A percentile compares a stretch with the other conserved stretches of the same genome.
phyloP scores from a whole-genome alignment of 2,888 invertebrate genomes.

The Drosophila longiperda region DNA sequence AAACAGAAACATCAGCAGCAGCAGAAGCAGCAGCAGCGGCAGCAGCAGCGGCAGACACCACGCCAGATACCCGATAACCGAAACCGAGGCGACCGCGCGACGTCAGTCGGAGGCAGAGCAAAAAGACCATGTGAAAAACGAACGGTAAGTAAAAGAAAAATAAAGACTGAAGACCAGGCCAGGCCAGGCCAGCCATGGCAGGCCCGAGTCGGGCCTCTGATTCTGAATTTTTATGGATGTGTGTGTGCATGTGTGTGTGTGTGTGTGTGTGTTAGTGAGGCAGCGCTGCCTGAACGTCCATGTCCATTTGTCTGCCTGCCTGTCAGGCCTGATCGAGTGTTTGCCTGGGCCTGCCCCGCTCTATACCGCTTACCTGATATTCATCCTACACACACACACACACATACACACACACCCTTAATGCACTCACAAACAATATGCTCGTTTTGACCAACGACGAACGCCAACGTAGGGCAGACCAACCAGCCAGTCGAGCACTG shows the following conservation, averaged over 20 bases:
- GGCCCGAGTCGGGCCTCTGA: slow-evolving; percentile 40
- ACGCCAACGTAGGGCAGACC: slow-evolving; percentile 49
- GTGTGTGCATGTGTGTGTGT: slow-evolving; percentile 10
- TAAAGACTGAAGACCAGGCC: slow-evolving; percentile 46
- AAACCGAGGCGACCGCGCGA: slow-evolving; percentile 53
- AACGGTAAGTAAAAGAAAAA: slow-evolving; percentile 58
- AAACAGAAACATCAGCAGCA: slow-evolving; percentile 5
- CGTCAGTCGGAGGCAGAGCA: slow-evolving; percentile 41
- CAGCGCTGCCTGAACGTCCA: slow-evolving; percentile 44
- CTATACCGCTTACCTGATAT: slow-evolving; percentile 48
- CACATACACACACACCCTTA: neutral
- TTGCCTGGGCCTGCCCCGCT: slow-evolving; percentile 46
- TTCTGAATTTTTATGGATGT: slow-evolving; percentile 9
- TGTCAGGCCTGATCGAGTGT: slow-evolving; percentile 49
- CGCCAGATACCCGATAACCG: slow-evolving; percentile 47
- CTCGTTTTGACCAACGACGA: slow-evolving; percentile 45
- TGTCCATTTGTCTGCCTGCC: slow-evolving; percentile 57
- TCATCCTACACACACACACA: slow-evolving; percentile 22
- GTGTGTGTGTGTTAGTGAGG: slow-evolving; percentile 28
- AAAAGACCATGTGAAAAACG: slow-evolving; percentile 62
- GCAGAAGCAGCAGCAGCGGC: neutral
- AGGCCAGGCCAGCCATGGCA: slow-evolving; percentile 14
- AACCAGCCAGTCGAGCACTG: slow-evolving; percentile 53
- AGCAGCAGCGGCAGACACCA: slow-evolving; percentile 1
- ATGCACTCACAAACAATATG: slow-evolving; percentile 1